Evolutionary conservation across 2,797 vertebrate genomes (phyloP), one percentile per base, ranked within the genome.

Genomic region (Molossus molossus): DNA sequence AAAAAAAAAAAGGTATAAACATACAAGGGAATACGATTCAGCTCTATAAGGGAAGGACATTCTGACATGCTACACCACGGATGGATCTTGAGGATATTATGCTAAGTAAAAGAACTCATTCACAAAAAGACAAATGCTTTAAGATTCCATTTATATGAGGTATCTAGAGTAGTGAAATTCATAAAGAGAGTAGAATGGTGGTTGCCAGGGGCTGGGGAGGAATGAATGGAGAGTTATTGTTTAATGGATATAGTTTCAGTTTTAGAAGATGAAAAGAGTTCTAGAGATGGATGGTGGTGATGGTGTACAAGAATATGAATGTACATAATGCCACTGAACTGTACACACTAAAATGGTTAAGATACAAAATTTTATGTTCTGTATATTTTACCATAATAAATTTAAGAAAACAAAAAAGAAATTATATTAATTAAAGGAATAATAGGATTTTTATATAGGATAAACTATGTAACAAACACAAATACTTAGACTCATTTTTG

Each of bases 361-460:
- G 60, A n/a, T 5, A 6, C 7, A 45, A 45, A 53, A 69, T 58
- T 27, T 82, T 91, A 11, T 62, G 89, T 55, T 83, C 62, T 83
- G 69, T 87, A 23, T 92, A 37, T 70, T 92, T 83, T 88, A 55
- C 33, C 12, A 62, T 20, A 87, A 69, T 79, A 33, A 70, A 89
- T 25, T 29, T 29, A n/a, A 58, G 81, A 73, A 95, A 69, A 69
- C 5, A 5, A 75, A 29, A 64, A 37, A 67, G 45, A 73, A 72
- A 91, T 67, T 25, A 12, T 40, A 70, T 37, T 6, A 40, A 50
- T 81, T 27, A 91, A 76, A 67, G 57, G 65, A 57, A 37, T 40
- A 77, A 58, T 1, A 69, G 17, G 2, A 65, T 75, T 82, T 82
- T 58, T 25, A 65, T 33, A 37, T 23, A 62, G 25, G 21, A 65